phyloP scores from a whole-genome alignment of 2,888 invertebrate species.

The Timema cristinae region DNA sequence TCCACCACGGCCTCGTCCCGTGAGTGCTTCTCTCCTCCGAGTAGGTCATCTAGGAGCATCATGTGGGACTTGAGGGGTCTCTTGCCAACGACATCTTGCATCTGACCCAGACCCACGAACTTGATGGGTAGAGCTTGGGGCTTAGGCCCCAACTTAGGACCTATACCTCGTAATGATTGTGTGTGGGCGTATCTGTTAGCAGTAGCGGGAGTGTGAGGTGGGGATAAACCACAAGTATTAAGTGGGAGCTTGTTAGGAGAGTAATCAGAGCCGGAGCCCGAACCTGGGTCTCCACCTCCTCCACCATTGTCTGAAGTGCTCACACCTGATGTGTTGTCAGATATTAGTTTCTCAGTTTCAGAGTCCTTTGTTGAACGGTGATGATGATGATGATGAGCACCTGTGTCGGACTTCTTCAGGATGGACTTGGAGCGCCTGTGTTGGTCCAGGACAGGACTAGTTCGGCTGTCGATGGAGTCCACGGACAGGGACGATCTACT shows the following conservation, averaged over 20 bases:
- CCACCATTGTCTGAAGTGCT: slow-evolving; percentile 49
- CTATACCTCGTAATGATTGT: slow-evolving; percentile 25
- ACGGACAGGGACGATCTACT: slow-evolving; percentile 64
- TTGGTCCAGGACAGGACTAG: slow-evolving; percentile 59
- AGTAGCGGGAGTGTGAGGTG: slow-evolving; percentile 29
- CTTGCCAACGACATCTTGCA: slow-evolving; percentile 26
- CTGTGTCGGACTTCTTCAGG: slow-evolving; percentile 68
- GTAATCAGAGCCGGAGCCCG: slow-evolving; percentile 43
- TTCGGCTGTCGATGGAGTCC: slow-evolving; percentile 62
- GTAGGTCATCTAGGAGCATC: slow-evolving; percentile 47
- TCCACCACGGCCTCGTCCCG: slow-evolving; percentile 44
- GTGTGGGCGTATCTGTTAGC: background rate
- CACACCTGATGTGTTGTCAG: slow-evolving; percentile 53
- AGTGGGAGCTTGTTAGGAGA: slow-evolving; percentile 37
- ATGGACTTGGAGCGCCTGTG: slow-evolving; percentile 70
- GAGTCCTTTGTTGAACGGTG: slow-evolving; percentile 55
- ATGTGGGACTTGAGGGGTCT: slow-evolving; percentile 42
- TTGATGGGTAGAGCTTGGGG: slow-evolving; percentile 42
- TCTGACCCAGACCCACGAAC: slow-evolving; percentile 42
- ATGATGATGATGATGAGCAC: slow-evolving; percentile 42
- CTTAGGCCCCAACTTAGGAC: slow-evolving; percentile 35
- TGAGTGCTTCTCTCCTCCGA: slow-evolving; percentile 43
- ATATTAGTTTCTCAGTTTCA: slow-evolving; percentile 70
- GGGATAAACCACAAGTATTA: slow-evolving; percentile 20
- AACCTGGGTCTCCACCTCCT: slow-evolving; percentile 38